Conservation (phyloP, 2,888 invertebrate genomes). For the Watsonalla binaria region DNA sequence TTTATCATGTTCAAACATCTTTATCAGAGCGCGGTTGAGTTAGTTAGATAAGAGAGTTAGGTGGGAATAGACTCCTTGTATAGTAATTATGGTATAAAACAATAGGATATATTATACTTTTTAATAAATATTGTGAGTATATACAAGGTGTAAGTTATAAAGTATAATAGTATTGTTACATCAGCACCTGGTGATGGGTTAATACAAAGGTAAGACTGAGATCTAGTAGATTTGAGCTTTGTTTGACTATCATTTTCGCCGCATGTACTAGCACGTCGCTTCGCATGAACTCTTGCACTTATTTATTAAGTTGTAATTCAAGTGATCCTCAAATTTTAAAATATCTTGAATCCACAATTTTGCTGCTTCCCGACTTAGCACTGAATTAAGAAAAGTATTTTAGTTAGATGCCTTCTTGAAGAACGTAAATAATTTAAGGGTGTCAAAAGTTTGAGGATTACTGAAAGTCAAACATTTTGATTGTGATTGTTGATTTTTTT, state of each 20-base stretch:
- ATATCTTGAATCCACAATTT: neutral
- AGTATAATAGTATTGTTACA: slow-evolving; percentile 26
- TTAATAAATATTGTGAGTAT: too few species aligned
- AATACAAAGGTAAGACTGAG: slow-evolving; percentile 57
- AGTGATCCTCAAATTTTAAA: neutral
- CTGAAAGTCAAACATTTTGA: neutral
- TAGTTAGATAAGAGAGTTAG: slow-evolving; percentile 29
- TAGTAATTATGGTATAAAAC: neutral
- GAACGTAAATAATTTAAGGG: too few species aligned
- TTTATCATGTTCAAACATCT: slow-evolving; percentile 49
- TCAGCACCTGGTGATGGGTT: slow-evolving; percentile 67
- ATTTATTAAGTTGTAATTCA: neutral
- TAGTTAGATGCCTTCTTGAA: too few species aligned
- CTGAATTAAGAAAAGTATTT: too few species aligned
- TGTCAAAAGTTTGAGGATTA: neutral
- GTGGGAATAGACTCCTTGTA: slow-evolving; percentile 9
- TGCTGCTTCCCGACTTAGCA: too few species aligned
- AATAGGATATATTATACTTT: neutral
- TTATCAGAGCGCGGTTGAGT: slow-evolving; percentile 28
- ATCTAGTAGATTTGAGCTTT: slow-evolving; percentile 39
- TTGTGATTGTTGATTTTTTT: neutral
- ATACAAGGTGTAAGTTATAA: too few species aligned
- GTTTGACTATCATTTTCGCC: slow-evolving; percentile 52
- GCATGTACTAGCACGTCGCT: slow-evolving; percentile 30
- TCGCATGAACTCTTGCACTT: neutral